These are phyloP conservation scores for Zygothrica quintamaculata DNA, from an alignment of 2,888 invertebrate genomes.

Conservation along the genomic window DNA sequence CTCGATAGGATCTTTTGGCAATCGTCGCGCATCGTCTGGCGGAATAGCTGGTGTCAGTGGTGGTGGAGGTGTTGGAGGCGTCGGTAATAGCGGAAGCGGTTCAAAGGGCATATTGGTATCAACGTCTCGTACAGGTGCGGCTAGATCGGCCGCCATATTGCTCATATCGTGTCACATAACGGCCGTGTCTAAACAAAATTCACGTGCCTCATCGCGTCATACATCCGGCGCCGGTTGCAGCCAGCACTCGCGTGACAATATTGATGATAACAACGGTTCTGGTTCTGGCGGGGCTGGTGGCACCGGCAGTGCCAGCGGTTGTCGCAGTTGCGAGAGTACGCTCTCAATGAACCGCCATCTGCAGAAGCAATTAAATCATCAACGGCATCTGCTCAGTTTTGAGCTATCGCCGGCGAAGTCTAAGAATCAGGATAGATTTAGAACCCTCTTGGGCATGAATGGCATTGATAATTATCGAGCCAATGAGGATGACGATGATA, in stretches of 20 bases:
- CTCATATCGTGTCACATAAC: conserved; percentile 95
- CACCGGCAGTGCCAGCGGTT: conserved; percentile 65
- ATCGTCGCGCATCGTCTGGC: conserved; percentile 85
- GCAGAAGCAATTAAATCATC: conserved; percentile 85
- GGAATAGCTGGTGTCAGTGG: conserved; percentile 72
- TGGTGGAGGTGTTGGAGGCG: conserved; percentile 84
- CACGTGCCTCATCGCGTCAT: conserved; percentile 82
- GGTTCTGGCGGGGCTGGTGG: conserved; percentile 62
- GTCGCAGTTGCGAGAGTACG: conserved; percentile 83
- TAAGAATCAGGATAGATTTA: conserved; percentile 84
- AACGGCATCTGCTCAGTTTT: conserved; percentile 84
- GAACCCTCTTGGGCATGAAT: conserved; percentile 84
- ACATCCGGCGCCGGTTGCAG: conserved; percentile 83
- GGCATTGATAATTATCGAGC: conserved; percentile 81
- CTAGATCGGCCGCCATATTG: conserved; percentile 96
- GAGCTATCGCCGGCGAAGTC: conserved; percentile 84
- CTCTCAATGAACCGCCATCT: conserved; percentile 85
- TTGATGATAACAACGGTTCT: conserved; percentile 83
- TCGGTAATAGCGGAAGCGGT: conserved; percentile 85
- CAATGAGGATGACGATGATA: conserved; percentile 80
- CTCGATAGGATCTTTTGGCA: conserved; percentile 86
- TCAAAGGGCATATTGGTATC: conserved; percentile 90
- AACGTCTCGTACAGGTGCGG: conserved; percentile 96
- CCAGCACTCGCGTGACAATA: conserved; percentile 82
- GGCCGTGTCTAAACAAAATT: conserved; percentile 85